Evolutionary conservation across 2,888 invertebrate species (phyloP).

Genomic region (Prenolepis imparis): DNA sequence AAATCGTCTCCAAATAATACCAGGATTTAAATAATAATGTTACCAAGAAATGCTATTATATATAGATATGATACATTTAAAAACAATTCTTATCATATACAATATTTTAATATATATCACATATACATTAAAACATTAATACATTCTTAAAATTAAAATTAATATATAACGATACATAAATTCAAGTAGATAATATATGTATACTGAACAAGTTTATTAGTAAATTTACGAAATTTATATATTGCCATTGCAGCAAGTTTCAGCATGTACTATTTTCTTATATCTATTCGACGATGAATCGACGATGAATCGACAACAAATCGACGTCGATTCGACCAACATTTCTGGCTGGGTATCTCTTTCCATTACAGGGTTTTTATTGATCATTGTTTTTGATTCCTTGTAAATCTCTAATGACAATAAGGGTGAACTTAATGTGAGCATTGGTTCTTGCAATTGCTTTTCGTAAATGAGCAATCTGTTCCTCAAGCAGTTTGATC

Average conservation of each 20-base stretch:
- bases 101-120: conserved; percentile 47
- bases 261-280: not conserved
- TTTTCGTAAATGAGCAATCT: conserved; percentile 89
- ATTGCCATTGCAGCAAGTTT: not conserved
- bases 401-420: conserved; percentile 90
- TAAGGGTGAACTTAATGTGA: conserved; percentile 92
- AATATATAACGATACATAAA: conserved; percentile 61
- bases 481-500: conserved; percentile 89
- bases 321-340: too few species aligned
- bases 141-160: conserved; percentile 66
- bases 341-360: too few species aligned
- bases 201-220: conserved; percentile 62
- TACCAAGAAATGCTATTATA: not conserved
- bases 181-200: conserved; percentile 18
- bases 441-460: conserved; percentile 92
- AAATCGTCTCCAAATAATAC: too few species aligned
- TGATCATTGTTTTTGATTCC: conserved; percentile 66
- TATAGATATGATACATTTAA: conserved; percentile 57
- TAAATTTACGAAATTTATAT: conserved; percentile 24
- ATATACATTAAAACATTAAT: conserved; percentile 60
- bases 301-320: too few species aligned
- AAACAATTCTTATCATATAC: conserved; percentile 60
- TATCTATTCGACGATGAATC: too few species aligned
- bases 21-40: not conserved
- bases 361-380: not conserved